phyloP scores from a whole-genome alignment of 1,140 invertebrate genomes.

The Uloborus diversus region DNA sequence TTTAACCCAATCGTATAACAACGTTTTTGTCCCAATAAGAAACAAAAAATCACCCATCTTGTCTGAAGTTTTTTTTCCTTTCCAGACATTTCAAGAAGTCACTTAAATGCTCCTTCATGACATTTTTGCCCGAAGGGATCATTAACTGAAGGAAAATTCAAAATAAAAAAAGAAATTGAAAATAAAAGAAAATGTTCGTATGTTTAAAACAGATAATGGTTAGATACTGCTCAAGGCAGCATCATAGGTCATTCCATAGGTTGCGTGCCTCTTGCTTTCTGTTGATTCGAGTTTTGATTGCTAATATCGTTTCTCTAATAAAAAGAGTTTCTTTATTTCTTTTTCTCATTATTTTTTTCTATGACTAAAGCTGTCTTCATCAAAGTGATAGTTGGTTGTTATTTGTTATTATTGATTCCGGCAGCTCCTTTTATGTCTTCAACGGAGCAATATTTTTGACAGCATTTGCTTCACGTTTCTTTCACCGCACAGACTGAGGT shows the following conservation, averaged over 20 bases:
- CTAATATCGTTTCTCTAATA: not conserved
- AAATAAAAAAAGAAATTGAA: constrained; percentile 9
- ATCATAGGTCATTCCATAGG: constrained; percentile 22
- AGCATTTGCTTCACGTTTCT: no score
- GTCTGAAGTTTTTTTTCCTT: not conserved
- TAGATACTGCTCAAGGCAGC: not conserved
- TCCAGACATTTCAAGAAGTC: not conserved
- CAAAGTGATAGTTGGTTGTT: not conserved
- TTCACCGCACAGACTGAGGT: no score
- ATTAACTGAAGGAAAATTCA: constrained; percentile 37
- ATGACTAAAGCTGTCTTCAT: not conserved
- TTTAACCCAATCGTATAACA: not conserved
- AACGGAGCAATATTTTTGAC: no score
- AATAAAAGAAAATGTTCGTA: constrained; percentile 11
- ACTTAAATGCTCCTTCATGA: constrained; percentile 28
- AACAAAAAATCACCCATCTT: no score
- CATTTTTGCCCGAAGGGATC: constrained; percentile 10
- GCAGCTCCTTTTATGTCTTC: no score
- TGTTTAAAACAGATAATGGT: constrained; percentile 37
- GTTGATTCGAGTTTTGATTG: not conserved
- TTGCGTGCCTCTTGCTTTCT: not conserved
- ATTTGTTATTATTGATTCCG: not conserved
- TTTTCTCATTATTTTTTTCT: not conserved
- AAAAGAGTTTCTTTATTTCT: not conserved
- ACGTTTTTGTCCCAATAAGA: not conserved